These are phyloP conservation scores for Lophius piscatorius DNA, from an alignment of 2,113 vertebrate genomes.

Conservation along the genomic window DNA sequence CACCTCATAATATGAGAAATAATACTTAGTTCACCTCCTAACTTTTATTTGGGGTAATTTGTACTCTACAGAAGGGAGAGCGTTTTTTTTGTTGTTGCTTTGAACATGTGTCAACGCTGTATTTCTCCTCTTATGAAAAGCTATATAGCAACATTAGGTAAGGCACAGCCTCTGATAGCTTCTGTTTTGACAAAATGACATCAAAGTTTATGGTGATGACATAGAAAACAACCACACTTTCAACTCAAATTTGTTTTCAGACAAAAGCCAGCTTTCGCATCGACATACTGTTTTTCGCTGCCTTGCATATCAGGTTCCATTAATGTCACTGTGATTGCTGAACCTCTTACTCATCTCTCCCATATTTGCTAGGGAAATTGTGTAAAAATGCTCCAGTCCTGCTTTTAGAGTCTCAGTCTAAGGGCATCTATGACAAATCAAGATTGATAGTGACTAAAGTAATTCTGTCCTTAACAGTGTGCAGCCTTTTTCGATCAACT, in stretches of 20 bases:
- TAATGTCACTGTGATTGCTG: slow-evolving; percentile 52
- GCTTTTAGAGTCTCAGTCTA: slow-evolving; percentile 25
- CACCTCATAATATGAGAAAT: no score
- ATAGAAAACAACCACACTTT: slow-evolving; percentile 48
- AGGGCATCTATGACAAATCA: slow-evolving; percentile 14
- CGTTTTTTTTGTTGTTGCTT: no score
- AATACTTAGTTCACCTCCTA: no score
- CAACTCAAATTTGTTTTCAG: slow-evolving; percentile 43
- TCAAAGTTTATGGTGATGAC: slow-evolving; percentile 23
- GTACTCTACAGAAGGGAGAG: no score
- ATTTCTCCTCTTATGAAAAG: slow-evolving; percentile 1
- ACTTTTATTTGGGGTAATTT: no score
- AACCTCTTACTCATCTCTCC: slow-evolving; percentile 29
- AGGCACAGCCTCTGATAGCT: slow-evolving; percentile 12
- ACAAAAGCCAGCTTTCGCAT: slow-evolving; percentile 38
- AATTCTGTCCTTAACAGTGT: background rate
- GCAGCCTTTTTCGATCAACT: no score
- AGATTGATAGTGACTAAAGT: slow-evolving; percentile 8
- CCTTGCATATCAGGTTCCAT: slow-evolving; percentile 38
- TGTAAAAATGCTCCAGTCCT: slow-evolving; percentile 22
- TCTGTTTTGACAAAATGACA: slow-evolving; percentile 29
- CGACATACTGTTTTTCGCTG: slow-evolving; percentile 21
- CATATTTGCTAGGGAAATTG: slow-evolving; percentile 32
- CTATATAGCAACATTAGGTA: background rate
- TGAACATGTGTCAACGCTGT: background rate